These are phyloP conservation scores for Zaprionus ornatus DNA, from an alignment of 1,140 invertebrate species.

Conservation along the genomic window DNA sequence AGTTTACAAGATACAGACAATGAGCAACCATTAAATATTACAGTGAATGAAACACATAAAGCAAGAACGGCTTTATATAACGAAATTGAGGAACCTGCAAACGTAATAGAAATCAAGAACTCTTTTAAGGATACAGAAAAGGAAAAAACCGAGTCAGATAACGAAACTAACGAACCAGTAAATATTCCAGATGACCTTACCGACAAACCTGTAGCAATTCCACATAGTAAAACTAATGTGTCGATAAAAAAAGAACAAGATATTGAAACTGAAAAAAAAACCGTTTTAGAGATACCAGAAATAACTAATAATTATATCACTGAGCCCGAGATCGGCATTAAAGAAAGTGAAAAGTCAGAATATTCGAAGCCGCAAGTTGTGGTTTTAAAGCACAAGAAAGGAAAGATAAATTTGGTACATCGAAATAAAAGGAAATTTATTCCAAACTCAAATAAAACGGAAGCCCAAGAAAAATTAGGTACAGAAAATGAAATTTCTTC, in stretches of 20 bases:
- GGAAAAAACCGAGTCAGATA: neutral
- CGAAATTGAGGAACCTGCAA: neutral
- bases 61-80: neutral
- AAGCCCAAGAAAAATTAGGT: neutral
- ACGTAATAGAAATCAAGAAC: neutral
- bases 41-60: neutral
- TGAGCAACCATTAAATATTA: neutral
- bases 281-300: neutral
- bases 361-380: neutral
- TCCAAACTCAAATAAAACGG: neutral
- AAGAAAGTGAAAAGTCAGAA: neutral
- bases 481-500: neutral
- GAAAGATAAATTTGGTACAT: conserved; percentile 1
- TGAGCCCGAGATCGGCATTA: neutral
- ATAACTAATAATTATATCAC: neutral
- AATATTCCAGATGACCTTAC: neutral
- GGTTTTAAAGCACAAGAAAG: neutral
- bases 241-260: neutral
- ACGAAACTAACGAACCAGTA: neutral
- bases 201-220: neutral
- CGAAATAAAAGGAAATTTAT: neutral
- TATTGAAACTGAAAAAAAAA: neutral
- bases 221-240: neutral
- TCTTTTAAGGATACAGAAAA: neutral
- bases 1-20: neutral